These are phyloP conservation scores for Medauroidea extradentata DNA, from an alignment of 1,140 invertebrate species.

Conservation along the genomic window DNA sequence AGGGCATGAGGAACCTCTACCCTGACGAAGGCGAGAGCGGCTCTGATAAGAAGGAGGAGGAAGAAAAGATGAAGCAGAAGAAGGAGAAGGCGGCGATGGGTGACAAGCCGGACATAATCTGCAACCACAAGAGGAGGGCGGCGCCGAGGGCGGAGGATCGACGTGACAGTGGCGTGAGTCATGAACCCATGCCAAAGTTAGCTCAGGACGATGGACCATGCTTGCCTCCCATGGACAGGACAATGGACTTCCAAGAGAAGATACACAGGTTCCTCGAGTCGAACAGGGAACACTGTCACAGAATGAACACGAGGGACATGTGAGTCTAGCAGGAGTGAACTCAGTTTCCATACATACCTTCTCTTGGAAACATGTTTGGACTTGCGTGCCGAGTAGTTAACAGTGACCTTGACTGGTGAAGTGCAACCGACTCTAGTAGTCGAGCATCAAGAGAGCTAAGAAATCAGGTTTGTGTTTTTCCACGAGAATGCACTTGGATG, in stretches of 20 bases:
- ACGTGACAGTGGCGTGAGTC: not conserved
- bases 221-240: slow-evolving; percentile 43
- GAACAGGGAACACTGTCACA: not conserved
- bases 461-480: too few species aligned
- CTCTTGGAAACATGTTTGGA: too few species aligned
- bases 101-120: slow-evolving; percentile 39
- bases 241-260: slow-evolving; percentile 47
- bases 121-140: slow-evolving; percentile 22
- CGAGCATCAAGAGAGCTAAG: too few species aligned
- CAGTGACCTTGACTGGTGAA: too few species aligned
- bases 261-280: slow-evolving; percentile 45
- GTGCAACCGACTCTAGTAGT: too few species aligned
- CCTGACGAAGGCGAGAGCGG: slow-evolving; percentile 47
- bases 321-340: too few species aligned
- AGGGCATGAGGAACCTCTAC: slow-evolving; percentile 55
- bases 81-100: slow-evolving; percentile 46
- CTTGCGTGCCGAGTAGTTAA: too few species aligned
- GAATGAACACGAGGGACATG: too few species aligned
- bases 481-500: too few species aligned
- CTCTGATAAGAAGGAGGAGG: slow-evolving; percentile 41
- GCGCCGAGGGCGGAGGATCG: slow-evolving; percentile 11
- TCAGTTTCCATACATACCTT: too few species aligned
- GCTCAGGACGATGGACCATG: slow-evolving; percentile 1
- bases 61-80: slow-evolving; percentile 46
- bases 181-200: too few species aligned